These are phyloP conservation scores for Luscinia megarhynchos DNA, from an alignment of 2,797 vertebrate genomes.

Conservation along the genomic window DNA sequence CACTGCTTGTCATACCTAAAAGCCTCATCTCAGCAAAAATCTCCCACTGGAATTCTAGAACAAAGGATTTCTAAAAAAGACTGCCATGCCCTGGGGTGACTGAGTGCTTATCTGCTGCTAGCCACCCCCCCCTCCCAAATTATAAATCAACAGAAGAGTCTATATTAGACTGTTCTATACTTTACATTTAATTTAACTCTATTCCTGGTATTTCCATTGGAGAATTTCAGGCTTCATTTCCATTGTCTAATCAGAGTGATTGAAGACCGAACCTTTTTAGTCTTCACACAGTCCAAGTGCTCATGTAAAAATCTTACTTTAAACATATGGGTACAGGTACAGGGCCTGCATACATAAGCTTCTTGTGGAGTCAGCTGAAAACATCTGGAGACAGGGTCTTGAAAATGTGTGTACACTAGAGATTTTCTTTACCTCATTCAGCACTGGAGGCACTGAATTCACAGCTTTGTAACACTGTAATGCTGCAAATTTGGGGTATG, in stretches of 20 bases:
- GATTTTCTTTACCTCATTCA: neutral
- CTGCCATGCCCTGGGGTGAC: neutral
- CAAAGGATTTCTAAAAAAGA: constrained; percentile 13
- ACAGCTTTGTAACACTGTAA: neutral
- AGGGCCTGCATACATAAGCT: neutral
- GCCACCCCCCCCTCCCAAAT: neutral
- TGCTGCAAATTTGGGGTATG: neutral
- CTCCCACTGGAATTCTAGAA: constrained; percentile 6
- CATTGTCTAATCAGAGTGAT: neutral
- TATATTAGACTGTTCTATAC: neutral
- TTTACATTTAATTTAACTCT: neutral
- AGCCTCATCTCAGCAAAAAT: neutral
- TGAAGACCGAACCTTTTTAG: neutral
- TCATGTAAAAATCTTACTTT: neutral
- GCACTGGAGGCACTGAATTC: neutral
- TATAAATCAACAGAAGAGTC: neutral
- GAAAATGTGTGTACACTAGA: neutral
- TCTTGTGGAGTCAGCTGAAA: neutral
- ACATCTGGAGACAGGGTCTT: neutral
- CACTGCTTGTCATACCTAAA: neutral
- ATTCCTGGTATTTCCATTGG: neutral
- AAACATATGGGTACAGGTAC: neutral
- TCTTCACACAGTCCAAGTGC: neutral
- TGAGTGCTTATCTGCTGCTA: neutral
- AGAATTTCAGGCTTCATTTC: neutral